Evolutionary conservation across 2,797 vertebrate genomes (phyloP), one percentile per base, ranked within the genome.

Genomic region (Amazona ochrocephala): DNA sequence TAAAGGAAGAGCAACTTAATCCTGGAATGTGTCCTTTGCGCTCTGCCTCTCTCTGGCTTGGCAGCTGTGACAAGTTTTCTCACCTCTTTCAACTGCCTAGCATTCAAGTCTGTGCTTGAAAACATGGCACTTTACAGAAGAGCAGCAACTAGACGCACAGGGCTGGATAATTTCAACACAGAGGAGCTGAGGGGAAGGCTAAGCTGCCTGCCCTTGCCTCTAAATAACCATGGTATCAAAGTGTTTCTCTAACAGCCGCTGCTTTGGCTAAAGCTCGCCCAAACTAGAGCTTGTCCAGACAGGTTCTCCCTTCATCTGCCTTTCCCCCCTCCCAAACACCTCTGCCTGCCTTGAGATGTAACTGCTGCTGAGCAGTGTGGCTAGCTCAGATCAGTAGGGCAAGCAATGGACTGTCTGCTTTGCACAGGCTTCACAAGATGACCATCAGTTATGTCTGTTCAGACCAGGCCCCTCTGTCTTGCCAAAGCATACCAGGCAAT

Each of bases 361-460:
- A 2, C 26, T 39, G 45, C 13, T 2, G 5, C 75, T 29, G 39
- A 37, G 32, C 48, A 41, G 54, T 0, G 2, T 4, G 12, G 6
- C 39, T 62, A 47, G 54, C 23, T 41, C 30, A 13, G 39, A n/a
- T 19, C 54, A 16, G 27, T 30, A 22, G 27, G 27, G 14, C 37
- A 44, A 54, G 5, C 11, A 0, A n/a, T 10, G 39, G 11, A 13
- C 39, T 39, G 34, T 39, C n/a, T 42, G 41, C 24, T 16, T 53
- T 56, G 67, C 53, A 11, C 29, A 22, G 45, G 11, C n/a, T 30
- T 39, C 1, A 0, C n/a, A 11, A 22, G 30, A 12, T 0, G 3
- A 13, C 30, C 15, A 0, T 32, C 0, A 0, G 13, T 9, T 34
- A 51, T 26, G 11, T 37, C 64, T 45, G 37, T n/a, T 16, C 62